phyloP scores from a whole-genome alignment of 2,888 invertebrate species.

The Anthophora plumipes region DNA sequence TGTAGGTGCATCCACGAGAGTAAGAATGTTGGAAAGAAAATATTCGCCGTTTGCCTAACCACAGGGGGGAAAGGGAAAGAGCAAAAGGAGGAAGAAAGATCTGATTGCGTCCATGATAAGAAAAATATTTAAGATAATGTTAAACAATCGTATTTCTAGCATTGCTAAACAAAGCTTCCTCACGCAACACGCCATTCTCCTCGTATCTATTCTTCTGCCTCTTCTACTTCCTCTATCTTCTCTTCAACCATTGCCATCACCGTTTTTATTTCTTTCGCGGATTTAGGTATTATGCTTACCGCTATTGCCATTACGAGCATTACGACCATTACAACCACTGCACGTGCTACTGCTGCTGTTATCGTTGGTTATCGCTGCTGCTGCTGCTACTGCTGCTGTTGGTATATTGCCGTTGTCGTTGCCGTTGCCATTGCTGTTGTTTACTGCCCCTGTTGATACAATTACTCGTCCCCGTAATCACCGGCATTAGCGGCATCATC shows the following conservation, averaged over 20 bases:
- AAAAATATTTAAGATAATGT: slow-evolving; percentile 63
- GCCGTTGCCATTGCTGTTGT: background rate
- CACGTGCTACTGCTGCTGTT: background rate
- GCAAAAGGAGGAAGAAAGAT: slow-evolving; percentile 34
- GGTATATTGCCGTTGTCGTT: background rate
- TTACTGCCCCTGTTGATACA: background rate
- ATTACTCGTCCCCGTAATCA: no score
- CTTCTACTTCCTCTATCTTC: slow-evolving; percentile 10
- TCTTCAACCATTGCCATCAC: slow-evolving; percentile 7
- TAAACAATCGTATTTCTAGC: slow-evolving; percentile 66
- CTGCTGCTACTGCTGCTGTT: background rate
- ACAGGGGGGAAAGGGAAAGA: slow-evolving; percentile 57
- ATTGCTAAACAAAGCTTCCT: slow-evolving; percentile 64
- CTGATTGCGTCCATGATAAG: slow-evolving; percentile 81
- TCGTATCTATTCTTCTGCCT: slow-evolving; percentile 17
- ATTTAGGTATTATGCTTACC: background rate
- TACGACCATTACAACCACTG: no score
- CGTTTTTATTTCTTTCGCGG: background rate
- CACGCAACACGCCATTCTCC: slow-evolving; percentile 50
- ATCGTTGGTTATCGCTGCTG: background rate
- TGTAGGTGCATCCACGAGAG: background rate
- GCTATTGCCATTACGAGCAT: no score
- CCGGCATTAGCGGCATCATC: no score
- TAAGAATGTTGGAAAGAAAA: background rate
- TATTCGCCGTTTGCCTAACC: slow-evolving; percentile 74